A percentile compares a stretch with the other conserved stretches of the same genome.
Conservation (phyloP, 2,113 vertebrate species). For the Panthera tigris region DNA sequence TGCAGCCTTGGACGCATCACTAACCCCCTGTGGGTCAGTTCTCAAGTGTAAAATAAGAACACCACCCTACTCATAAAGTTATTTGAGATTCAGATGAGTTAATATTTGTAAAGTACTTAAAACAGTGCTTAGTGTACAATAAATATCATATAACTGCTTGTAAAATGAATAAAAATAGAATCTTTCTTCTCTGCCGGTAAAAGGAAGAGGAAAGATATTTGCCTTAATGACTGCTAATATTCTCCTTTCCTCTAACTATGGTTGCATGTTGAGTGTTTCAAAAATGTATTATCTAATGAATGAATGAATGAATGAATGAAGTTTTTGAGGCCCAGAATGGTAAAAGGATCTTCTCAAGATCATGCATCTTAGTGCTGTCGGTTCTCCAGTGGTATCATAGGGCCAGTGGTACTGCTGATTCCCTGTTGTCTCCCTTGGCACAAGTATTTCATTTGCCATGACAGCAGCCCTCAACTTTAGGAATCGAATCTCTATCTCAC, state of each 20-base stretch:
- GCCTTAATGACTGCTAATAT: neutral
- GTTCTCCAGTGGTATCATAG: neutral
- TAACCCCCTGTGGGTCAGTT: neutral
- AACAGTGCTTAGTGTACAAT: neutral
- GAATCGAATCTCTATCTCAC: neutral
- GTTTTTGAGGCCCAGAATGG: neutral
- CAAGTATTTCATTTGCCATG: neutral
- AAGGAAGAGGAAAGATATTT: neutral
- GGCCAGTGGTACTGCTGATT: neutral
- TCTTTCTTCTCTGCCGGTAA: neutral
- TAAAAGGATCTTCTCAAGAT: neutral
- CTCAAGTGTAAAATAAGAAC: neutral
- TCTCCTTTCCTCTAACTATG: neutral
- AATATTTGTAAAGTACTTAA: neutral
- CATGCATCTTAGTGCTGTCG: neutral
- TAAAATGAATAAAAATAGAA: neutral
- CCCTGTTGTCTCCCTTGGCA: fast-evolving
- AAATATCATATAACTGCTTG: neutral
- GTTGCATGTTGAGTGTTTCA: neutral
- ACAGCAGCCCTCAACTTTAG: neutral
- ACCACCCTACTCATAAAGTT: neutral
- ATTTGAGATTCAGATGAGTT: neutral
- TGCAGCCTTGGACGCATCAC: neutral
- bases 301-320: neutral
- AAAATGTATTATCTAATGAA: neutral